Base-by-base conservation (phyloP, 1,140 invertebrate species). In the Scaptomyza hsui region DNA sequence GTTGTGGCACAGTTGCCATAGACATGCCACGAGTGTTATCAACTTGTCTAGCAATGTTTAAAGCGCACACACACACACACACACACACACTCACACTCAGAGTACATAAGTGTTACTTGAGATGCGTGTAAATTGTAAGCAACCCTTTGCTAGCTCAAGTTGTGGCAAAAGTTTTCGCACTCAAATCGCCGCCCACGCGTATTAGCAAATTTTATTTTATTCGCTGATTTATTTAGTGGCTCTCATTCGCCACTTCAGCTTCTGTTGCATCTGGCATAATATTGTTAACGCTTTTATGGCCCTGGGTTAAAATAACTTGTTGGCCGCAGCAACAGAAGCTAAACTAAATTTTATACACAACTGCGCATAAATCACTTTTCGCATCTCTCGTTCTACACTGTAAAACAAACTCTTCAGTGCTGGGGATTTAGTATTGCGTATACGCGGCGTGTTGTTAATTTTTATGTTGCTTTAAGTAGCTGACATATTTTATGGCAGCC, bases 221-320 rank as follows among this genome's bases (percentile, higher is more conserved):
- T n/a, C 69, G 51, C 51, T 72, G 70, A 72, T 72, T 72, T 72
- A 72, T 72, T 72, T 67, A 68, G 64, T 61, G 37, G 35, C 69
- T 49, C 39, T 45, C 21, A 1, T 42, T 12, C 18, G 10, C 35
- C 49, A 53, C 37, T 15, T 32, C 7, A 37, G 2, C 61, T n/a
- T n/a, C 19, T 44, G 29, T 32, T 68, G 70, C 53, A 68, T 42
- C 60, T 49, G 26, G 48, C 35, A 68, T 65, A 55, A 72, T 68
- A 68, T 72, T 68, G 70, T 72, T 68, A 72, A 68, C 70, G 68
- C 68, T 72, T 72, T 72, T 72, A 72, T 68, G 64, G 56, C 48
- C 64, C 32, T 60, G 63, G 37, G 49, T 55, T 61, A n/a, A 72
- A 68, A 72, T 72, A 72, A 68, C 70, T 72, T 72, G 70, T 72